Percentiles rank a stretch among this genome's conserved stretches.
Evolutionary conservation across 2,888 invertebrate species (phyloP).

Genomic region (Erpobdella octoculata): DNA sequence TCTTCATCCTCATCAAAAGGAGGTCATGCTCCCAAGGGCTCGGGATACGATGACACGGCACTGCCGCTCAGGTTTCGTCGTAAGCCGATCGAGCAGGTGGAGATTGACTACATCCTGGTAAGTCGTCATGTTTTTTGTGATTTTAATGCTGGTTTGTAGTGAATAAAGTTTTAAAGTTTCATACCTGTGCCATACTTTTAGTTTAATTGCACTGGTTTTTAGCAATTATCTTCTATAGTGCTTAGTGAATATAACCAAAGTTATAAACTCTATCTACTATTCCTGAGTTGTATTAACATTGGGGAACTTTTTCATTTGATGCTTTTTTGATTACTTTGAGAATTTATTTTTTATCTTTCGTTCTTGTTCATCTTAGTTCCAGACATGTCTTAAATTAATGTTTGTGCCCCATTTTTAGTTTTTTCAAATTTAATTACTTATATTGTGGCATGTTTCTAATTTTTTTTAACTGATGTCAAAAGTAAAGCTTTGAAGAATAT

Average conservation of each 20-base stretch:
- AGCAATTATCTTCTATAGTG: not conserved
- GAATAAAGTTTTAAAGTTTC: too few relatives aligned
- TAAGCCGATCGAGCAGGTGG: slow-evolving; percentile 12
- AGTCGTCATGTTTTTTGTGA: not conserved
- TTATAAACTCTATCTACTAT: not conserved
- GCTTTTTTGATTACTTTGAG: too few relatives aligned
- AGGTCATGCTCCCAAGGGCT: not conserved
- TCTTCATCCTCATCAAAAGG: slow-evolving; percentile 10
- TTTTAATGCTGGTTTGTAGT: not conserved
- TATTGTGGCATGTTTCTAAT: too few relatives aligned
- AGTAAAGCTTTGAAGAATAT: too few relatives aligned
- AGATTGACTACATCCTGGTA: slow-evolving; percentile 24
- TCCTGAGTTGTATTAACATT: too few relatives aligned
- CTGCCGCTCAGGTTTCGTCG: slow-evolving; percentile 18
- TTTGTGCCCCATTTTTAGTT: too few relatives aligned
- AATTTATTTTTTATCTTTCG: too few relatives aligned
- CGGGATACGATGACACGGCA: not conserved
- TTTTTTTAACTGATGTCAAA: too few relatives aligned
- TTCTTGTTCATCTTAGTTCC: too few relatives aligned
- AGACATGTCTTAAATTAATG: too few relatives aligned
- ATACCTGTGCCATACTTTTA: not conserved
- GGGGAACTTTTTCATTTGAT: too few relatives aligned
- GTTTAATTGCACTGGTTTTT: not conserved
- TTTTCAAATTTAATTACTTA: too few relatives aligned
- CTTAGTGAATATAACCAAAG: not conserved